Conservation (phyloP, 2,797 vertebrate genomes). For the Acrossocheilus wenchowensis region DNA sequence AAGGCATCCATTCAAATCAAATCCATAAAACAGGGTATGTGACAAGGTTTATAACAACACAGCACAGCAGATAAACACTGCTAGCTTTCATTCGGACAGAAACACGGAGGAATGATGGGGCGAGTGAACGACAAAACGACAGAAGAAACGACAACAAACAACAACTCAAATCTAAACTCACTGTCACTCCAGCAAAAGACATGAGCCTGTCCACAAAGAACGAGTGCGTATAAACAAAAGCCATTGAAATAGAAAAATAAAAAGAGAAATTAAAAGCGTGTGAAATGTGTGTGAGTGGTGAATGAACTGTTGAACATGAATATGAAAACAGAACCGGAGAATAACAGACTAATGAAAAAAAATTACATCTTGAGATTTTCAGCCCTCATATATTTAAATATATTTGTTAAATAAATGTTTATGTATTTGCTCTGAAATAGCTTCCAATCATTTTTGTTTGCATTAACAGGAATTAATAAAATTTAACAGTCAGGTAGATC, state of each 20-base stretch:
- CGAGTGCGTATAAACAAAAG: slow-evolving; percentile 72
- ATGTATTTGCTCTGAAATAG: background rate
- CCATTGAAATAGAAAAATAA: slow-evolving; percentile 45
- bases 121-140: slow-evolving; percentile 18
- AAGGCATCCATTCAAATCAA: slow-evolving; percentile 7
- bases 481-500: background rate
- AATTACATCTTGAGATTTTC: background rate
- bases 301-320: slow-evolving; percentile 39
- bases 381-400: background rate
- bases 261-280: slow-evolving; percentile 65
- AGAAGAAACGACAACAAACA: slow-evolving; percentile 62
- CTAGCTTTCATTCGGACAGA: slow-evolving; percentile 27
- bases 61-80: slow-evolving; percentile 14
- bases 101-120: slow-evolving; percentile 55
- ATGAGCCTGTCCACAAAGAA: slow-evolving; percentile 82
- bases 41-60: slow-evolving; percentile 29
- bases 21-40: slow-evolving; percentile 11
- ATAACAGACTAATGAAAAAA: slow-evolving; percentile 10
- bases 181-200: slow-evolving; percentile 80
- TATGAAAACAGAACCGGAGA: slow-evolving; percentile 24
- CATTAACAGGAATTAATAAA: background rate
- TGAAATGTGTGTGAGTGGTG: slow-evolving; percentile 29
- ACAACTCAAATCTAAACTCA: slow-evolving; percentile 84
- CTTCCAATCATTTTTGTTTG: background rate
- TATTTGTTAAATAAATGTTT: background rate